Conservation (phyloP, 2,888 invertebrate species). For the Limnephilus marmoratus region DNA sequence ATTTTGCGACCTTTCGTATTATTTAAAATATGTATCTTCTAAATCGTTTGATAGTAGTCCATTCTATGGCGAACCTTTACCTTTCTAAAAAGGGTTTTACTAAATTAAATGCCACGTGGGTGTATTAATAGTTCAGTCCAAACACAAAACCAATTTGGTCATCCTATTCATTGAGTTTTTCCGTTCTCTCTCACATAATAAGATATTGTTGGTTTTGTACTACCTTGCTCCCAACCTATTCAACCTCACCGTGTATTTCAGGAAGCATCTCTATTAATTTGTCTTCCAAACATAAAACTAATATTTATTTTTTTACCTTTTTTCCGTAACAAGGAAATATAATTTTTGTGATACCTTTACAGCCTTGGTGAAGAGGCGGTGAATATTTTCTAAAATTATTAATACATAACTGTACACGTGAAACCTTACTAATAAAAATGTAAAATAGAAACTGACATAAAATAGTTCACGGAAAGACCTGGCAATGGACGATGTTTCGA, state of each 20-base stretch:
- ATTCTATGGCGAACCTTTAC: not conserved
- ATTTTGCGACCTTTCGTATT: not conserved
- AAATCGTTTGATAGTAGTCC: not conserved
- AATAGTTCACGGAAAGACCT: no score
- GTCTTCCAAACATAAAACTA: not conserved
- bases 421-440: no score
- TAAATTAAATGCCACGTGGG: not conserved
- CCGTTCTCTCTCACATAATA: not conserved
- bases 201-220: not conserved
- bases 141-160: not conserved
- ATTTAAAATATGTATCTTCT: slow-evolving; percentile 2
- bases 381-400: no score
- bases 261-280: not conserved
- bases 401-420: no score
- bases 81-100: not conserved
- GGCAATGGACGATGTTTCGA: no score
- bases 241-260: not conserved
- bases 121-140: not conserved
- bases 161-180: not conserved
- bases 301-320: not conserved
- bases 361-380: no score
- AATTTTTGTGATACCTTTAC: not conserved
- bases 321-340: not conserved
- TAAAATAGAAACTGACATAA: no score
- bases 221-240: not conserved